Base-by-base conservation (phyloP, 2,797 vertebrate genomes). In the Psittacula derbiana region DNA sequence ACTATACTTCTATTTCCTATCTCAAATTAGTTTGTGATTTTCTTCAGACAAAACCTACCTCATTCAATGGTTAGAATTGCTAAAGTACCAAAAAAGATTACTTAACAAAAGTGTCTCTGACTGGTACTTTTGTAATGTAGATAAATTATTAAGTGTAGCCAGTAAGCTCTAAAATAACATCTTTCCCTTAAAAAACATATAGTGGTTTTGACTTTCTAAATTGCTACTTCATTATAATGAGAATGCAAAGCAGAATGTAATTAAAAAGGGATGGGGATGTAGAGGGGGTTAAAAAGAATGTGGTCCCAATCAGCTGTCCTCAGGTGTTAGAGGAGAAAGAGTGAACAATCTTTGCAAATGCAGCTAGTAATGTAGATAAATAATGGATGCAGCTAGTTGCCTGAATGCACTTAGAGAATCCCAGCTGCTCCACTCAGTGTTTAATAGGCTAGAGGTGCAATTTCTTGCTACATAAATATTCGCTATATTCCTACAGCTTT, bases 401-500 rank as follows among this genome's bases (percentile, higher is more conserved):
- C 61, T 65, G 86, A 86, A 95, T 89, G 79, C 73, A 90, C 94
- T 95, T 95, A 95, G 41, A 88, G 55, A 94, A 86, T 92, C 85
- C 92, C 92, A 96, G 87, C 70, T 95, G 94, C 80, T 95, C 61
- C 70, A 64, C 81, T 91, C 36, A 4, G 60, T 92, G 64, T 90
- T 97, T 96, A 95, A 93, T 95, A 91, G 90, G 80, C 82, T 94
- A 60, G 53, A 95, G 89, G 80, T 95, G 62, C 85, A 92, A 82
- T 94, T 92, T 94, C 81, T 96, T 80, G 70, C 92, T 94, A 84
- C 91, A 96, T 96, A 94, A 97, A 97, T 96, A 93, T 96, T 93
- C 47, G 4, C 2, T 95, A 72, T 88, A 93, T 86, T 96, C 62
- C 47, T 90, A 57, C 31, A 83, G 69, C 19, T 47, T 87, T 96